Base-by-base conservation (phyloP, 2,797 vertebrate species). In the Taenioides sp. region DNA sequence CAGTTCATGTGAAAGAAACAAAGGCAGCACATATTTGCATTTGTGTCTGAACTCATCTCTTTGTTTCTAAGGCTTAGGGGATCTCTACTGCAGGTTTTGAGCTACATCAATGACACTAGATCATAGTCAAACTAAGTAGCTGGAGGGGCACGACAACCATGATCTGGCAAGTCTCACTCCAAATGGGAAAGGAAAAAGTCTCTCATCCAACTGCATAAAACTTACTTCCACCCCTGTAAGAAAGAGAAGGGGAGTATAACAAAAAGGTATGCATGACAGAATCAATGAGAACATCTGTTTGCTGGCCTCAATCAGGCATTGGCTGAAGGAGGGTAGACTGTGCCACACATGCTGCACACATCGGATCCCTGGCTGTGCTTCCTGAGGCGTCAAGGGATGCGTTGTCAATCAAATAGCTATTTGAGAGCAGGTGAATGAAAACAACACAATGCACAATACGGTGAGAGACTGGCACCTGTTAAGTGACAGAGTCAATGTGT, bases 371-470 rank as follows among this genome's bases (percentile, higher is more conserved):
- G 80, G 77, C 85, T 85, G 89, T 84, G 80, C 82, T 90, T 83
- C 87, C 84, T 77, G 88, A 87, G 85, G 79, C 83, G 88, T 81
- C 79, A 73, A 75, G 88, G 85, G 85, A 89, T 66, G 55, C 81
- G 86, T 88, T 89, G 89, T 89, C 91, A 91, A 89, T 92, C 89
- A 89, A 82, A 84, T 79, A 34, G 76, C 82, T 81, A 84, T 89
- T 88, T 85, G 88, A 87, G 87, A 81, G 80, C 76, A 78, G 80
- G 75, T 63, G 70, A 87, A 90, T 81, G 81, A 90, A 91, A 90
- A 92, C 89, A 92, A 91, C 66, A 84, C 71, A 82, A 78, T 78
- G 86, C 82, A 85, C 77, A 89, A 80, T 83, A 78, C 72, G 76
- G 75, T 74, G 70, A 75, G 71, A 69, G 73, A 79, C 76, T 70